Evolutionary conservation across 2,797 vertebrate genomes (phyloP), one percentile per base, ranked within the genome.

Genomic region (Neosilurus mollespiculum): DNA sequence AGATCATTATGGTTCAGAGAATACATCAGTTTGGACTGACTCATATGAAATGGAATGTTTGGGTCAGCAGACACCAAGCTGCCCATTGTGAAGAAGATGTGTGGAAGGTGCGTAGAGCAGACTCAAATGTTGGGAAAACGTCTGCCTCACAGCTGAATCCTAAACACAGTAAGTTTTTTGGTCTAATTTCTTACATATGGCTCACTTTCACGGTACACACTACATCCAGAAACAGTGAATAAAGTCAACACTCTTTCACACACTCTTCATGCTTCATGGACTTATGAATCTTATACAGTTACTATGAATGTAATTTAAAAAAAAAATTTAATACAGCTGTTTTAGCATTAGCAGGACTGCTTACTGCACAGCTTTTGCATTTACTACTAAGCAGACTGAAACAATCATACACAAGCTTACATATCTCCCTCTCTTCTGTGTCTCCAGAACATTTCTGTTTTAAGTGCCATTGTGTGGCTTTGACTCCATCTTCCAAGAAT

Each of bases 401-500:
- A 51, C 20, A 75, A 30, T 18, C 76, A 71, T 64, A 24, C 18
- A 81, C 53, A 84, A 64, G n/a, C 59, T 61, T 7, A 66, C 76
- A 80, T 54, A 62, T 26, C 71, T 80, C 22, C 49, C 18, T 37
- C 18, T 18, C 30, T 30, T 62, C 51, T 76, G 20, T 62, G 80
- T 84, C 15, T 81, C 24, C 30, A 59, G 71, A 12, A 73, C 64
- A 69, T 67, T 71, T 82, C 26, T 73, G 53, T 86, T 76, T 59
- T 65, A 80, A 26, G 5, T 81, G 37, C 16, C 56, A 54, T 61
- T 82, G 70, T 84, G 66, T 80, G 62, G 59, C 80, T 73, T 84
- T 81, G 84, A 86, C 66, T 83, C 34, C 43, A 77, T 86, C 73
- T 26, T 81, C 80, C 37, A 86, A 81, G 80, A 87, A 86, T 84